Evolutionary conservation across 2,888 invertebrate species (phyloP).

Genomic region (Cabera pusaria): DNA sequence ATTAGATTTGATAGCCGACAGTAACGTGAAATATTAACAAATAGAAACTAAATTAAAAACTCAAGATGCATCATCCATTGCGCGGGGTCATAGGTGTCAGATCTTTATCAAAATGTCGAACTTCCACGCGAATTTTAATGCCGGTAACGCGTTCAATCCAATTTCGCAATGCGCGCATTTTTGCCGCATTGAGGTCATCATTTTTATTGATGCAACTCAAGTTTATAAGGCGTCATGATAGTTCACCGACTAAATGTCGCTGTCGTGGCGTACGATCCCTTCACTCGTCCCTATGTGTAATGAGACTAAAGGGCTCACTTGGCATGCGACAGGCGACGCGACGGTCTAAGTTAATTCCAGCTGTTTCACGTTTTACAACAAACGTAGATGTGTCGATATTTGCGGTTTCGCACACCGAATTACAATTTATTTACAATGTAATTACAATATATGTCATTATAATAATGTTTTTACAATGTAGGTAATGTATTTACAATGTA

Average conservation of each 20-base stretch:
- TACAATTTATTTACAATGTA: no score
- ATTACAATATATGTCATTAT: no score
- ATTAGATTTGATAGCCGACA: no score
- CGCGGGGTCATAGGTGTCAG: constrained; percentile 48
- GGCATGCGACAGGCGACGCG: constrained; percentile 8
- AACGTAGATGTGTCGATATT: no score
- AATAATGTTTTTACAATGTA: no score
- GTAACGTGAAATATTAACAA: no score
- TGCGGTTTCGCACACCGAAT: no score
- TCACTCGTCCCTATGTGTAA: constrained; percentile 28
- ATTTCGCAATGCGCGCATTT: constrained; percentile 45
- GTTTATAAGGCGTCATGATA: constrained; percentile 43
- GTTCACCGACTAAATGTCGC: constrained; percentile 42
- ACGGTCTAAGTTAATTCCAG: neutral
- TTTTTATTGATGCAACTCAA: constrained; percentile 57
- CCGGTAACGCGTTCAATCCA: constrained; percentile 46
- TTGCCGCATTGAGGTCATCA: constrained; percentile 46
- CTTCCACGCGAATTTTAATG: constrained; percentile 42
- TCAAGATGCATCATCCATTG: no score
- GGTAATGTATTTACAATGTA: no score
- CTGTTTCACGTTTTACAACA: no score
- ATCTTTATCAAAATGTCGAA: constrained; percentile 60
- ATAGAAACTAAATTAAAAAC: no score
- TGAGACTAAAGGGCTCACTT: constrained; percentile 12
- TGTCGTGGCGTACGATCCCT: constrained; percentile 43